Evolutionary conservation across 2,113 vertebrate species (phyloP).

Genomic region (Crotalus viridis): DNA sequence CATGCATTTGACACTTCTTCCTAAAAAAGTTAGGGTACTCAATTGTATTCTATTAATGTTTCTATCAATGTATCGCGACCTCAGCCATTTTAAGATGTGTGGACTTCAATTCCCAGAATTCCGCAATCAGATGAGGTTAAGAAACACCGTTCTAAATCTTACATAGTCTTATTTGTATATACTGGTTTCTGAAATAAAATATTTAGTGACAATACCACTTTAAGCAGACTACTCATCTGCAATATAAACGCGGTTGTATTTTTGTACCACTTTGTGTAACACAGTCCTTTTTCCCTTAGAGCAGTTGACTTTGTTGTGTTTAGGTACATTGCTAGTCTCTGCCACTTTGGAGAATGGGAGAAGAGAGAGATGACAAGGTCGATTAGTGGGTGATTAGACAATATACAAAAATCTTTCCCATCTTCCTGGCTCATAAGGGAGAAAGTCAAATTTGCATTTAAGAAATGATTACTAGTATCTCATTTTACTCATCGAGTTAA

Average conservation of each 20-base stretch:
- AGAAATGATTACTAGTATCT: not conserved
- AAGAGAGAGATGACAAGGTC: not conserved
- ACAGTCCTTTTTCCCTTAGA: not conserved
- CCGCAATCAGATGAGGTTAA: not conserved
- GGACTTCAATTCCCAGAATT: not conserved
- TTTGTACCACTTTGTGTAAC: not conserved
- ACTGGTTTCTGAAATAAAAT: not conserved
- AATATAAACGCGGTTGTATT: not conserved
- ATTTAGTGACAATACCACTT: accelerated
- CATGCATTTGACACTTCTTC: not conserved
- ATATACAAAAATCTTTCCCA: not conserved
- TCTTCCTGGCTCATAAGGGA: not conserved
- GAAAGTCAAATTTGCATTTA: not conserved
- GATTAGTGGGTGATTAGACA: not conserved
- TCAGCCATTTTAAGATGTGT: not conserved
- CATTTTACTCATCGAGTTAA: not conserved
- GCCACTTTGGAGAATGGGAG: not conserved
- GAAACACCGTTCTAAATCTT: not conserved
- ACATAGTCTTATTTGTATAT: not conserved
- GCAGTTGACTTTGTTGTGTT: not conserved
- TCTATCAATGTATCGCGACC: not conserved
- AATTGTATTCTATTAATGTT: not conserved
- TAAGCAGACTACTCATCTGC: not conserved
- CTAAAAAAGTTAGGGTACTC: not conserved
- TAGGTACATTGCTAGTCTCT: not conserved